A percentile compares a stretch with the other conserved stretches of the same genome.
These are phyloP conservation scores for Melanotaenia duboulayi DNA, from an alignment of 2,113 vertebrate genomes.

Conservation along the genomic window DNA sequence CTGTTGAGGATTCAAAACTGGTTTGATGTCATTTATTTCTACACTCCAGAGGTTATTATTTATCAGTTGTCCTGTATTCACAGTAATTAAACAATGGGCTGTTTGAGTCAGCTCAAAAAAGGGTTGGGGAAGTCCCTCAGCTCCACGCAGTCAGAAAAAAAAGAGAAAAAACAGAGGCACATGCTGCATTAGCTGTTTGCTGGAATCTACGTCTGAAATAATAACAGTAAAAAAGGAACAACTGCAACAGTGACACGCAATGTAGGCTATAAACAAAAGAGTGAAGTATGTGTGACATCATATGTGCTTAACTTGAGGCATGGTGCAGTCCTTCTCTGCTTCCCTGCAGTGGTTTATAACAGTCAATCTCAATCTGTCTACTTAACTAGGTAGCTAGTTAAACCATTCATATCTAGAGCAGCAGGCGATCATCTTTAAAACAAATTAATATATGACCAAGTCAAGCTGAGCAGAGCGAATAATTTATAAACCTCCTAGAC, in stretches of 20 bases:
- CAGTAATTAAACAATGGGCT: background rate
- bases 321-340: slow-evolving; percentile 39
- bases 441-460: background rate
- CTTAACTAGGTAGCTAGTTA: background rate
- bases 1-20: background rate
- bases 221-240: slow-evolving; percentile 27
- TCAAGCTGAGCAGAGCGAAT: background rate
- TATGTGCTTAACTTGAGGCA: background rate
- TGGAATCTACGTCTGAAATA: slow-evolving; percentile 56
- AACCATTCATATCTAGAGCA: background rate
- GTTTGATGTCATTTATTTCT: background rate
- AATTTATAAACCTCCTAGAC: background rate
- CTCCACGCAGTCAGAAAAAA: background rate
- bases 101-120: background rate
- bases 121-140: slow-evolving; percentile 43
- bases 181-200: background rate
- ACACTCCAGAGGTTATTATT: background rate
- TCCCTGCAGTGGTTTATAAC: background rate
- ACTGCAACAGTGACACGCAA: background rate
- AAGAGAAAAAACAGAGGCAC: background rate
- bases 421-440: background rate
- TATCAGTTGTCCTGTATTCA: background rate
- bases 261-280: background rate
- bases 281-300: slow-evolving; percentile 5
- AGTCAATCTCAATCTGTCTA: background rate